phyloP scores from a whole-genome alignment of 2,113 vertebrate species.

The Cygnus atratus region DNA sequence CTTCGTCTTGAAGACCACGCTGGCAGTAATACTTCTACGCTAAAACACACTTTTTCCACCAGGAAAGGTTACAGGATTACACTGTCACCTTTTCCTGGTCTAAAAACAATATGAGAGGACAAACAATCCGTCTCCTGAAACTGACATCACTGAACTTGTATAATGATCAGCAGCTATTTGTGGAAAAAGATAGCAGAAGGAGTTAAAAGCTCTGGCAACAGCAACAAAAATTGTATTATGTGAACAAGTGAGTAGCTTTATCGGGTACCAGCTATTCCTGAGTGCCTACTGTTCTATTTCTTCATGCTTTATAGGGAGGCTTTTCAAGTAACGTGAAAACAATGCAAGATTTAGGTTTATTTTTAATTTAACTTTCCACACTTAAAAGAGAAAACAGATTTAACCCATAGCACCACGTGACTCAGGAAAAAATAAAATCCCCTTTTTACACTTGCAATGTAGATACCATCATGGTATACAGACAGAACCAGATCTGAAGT shows the following conservation, averaged over 20 bases:
- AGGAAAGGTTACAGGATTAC: neutral
- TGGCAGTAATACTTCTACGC: neutral
- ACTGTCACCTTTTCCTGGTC: neutral
- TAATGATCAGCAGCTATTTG: neutral
- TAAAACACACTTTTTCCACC: neutral
- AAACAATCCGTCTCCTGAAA: neutral
- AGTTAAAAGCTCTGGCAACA: neutral
- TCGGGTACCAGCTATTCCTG: neutral
- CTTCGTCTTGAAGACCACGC: accelerated
- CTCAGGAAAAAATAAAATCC: neutral
- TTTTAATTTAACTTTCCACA: neutral
- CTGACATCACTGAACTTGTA: neutral
- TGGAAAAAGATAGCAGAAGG: neutral
- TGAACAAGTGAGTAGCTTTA: neutral
- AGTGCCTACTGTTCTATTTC: neutral
- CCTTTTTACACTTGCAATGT: neutral
- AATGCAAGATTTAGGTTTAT: neutral
- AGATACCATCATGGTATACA: neutral
- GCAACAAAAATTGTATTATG: neutral
- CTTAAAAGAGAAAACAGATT: neutral
- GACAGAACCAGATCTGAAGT: neutral
- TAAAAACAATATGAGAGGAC: neutral
- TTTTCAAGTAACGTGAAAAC: neutral
- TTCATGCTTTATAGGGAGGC: neutral
- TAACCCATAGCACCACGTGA: neutral